phyloP scores from a whole-genome alignment of 2,888 invertebrate species.

The Galeruca laticollis region DNA sequence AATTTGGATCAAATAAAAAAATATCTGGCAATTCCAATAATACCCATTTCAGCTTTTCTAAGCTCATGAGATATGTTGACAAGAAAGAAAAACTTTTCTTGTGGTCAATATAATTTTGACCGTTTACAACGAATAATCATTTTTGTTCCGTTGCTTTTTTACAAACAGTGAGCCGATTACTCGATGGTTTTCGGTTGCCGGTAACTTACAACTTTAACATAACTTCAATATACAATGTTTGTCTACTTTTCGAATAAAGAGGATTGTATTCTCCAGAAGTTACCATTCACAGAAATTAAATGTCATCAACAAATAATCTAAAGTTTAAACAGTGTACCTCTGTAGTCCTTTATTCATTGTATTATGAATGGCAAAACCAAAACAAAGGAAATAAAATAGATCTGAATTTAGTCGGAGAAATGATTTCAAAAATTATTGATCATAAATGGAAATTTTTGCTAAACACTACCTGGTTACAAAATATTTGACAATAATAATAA shows the following conservation, averaged over 20 bases:
- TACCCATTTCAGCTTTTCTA: not conserved
- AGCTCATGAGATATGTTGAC: not conserved
- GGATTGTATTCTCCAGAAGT: not conserved
- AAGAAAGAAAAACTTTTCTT: not conserved
- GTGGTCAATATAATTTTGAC: conserved; percentile 4
- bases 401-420: no score
- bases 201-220: not conserved
- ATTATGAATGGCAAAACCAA: no score
- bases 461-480: no score
- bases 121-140: not conserved
- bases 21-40: not conserved
- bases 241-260: not conserved
- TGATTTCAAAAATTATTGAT: no score
- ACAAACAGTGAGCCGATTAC: not conserved
- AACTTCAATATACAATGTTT: conserved; percentile 4
- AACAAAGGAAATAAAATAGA: no score
- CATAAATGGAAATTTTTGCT: no score
- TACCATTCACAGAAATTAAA: conserved; percentile 1
- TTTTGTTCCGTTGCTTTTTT: not conserved
- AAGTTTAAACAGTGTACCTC: no score
- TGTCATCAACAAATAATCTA: not conserved
- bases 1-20: not conserved
- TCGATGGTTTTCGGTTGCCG: conserved; percentile 1
- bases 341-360: no score
- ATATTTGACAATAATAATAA: no score